These are phyloP conservation scores for Chrysocyon brachyurus DNA, from an alignment of 2,797 vertebrate genomes.

Conservation along the genomic window DNA sequence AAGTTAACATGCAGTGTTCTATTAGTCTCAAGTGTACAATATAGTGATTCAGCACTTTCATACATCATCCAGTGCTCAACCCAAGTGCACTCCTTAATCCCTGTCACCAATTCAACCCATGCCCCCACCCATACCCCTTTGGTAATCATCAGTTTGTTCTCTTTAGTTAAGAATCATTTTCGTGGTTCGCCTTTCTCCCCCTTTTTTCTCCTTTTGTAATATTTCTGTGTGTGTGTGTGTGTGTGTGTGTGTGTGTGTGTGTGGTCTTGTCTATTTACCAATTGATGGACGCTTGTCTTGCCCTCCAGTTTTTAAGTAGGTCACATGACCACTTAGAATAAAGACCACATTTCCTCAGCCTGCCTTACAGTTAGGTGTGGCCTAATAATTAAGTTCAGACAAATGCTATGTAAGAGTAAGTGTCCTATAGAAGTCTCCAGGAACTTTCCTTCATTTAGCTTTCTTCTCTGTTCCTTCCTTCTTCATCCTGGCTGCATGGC, in stretches of 20 bases:
- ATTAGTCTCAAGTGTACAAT: neutral
- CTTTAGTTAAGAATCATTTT: neutral
- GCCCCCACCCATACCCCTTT: neutral
- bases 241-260: too few species aligned
- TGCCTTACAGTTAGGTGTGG: neutral
- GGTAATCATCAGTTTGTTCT: neutral
- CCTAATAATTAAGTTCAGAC: neutral
- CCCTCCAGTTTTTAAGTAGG: neutral
- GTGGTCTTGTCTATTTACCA: neutral
- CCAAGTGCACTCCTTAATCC: neutral
- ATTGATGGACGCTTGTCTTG: neutral
- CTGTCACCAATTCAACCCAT: neutral
- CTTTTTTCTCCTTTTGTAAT: neutral
- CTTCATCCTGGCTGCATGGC: neutral
- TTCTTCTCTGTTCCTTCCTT: slow-evolving; percentile 3
- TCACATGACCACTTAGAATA: neutral
- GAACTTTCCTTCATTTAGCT: neutral
- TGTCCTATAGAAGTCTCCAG: neutral
- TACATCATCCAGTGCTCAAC: neutral
- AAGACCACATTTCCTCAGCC: neutral
- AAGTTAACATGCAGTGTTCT: neutral
- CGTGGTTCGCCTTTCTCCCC: neutral
- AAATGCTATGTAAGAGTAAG: neutral
- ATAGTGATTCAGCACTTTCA: neutral
- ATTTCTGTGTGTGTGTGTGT: too few species aligned